Conservation (phyloP, 2,797 vertebrate genomes). For the Urocyon cinereoargenteus region DNA sequence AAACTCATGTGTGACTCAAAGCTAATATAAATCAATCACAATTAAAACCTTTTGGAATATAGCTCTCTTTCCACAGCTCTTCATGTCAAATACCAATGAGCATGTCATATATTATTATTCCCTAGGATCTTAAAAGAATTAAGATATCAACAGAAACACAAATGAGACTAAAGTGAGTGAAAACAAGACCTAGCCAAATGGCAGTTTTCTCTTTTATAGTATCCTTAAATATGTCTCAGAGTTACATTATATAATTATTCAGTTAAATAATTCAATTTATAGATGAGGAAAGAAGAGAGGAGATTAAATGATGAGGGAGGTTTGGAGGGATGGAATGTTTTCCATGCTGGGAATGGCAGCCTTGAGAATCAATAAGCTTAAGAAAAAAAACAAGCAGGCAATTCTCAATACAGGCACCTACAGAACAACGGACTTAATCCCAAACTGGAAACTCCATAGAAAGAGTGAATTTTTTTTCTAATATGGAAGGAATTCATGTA, state of each 20-base stretch:
- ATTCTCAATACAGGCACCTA: background rate
- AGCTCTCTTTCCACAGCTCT: background rate
- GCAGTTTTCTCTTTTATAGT: background rate
- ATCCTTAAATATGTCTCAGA: background rate
- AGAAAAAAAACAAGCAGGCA: background rate
- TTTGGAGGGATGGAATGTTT: background rate
- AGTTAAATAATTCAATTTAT: conserved; percentile 13
- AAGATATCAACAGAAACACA: background rate
- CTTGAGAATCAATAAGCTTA: background rate
- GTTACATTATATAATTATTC: background rate
- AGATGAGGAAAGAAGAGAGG: background rate
- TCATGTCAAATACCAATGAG: conserved; percentile 36
- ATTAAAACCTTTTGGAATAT: conserved; percentile 36
- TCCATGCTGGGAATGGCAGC: background rate
- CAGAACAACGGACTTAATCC: background rate
- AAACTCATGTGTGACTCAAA: conserved; percentile 40
- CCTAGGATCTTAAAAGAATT: conserved; percentile 31
- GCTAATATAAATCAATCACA: conserved; percentile 60
- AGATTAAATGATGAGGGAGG: background rate
- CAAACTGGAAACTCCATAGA: background rate
- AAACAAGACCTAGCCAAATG: conserved; percentile 17
- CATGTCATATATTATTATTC: conserved; percentile 53
- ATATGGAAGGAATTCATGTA: background rate
- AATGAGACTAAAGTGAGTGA: background rate
- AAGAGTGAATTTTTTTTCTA: background rate